Base-by-base conservation (phyloP, 2,888 invertebrate genomes). In the Machimus rusticus region DNA sequence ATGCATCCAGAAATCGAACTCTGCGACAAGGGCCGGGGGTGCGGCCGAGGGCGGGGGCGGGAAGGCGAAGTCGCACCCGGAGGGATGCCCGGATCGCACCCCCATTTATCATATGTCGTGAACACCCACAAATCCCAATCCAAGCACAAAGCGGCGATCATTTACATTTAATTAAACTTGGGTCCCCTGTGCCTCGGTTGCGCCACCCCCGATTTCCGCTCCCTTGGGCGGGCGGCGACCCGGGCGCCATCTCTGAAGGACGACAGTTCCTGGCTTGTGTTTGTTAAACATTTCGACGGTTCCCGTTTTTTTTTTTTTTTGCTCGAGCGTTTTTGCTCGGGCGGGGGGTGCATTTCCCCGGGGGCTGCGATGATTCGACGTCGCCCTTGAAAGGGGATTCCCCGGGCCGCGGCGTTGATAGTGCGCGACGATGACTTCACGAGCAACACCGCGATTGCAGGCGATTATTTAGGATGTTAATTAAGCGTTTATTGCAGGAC, bases 71-170 rank as follows among this genome's bases (percentile, higher is more conserved):
- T 74, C 39, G 16, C 46, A 46, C 12, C 46, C 23, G 39, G n/a
- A 74, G 85, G 57, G 74, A 28, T 74, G 28, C 74, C 19, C n/a
- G 74, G 74, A 85, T 85, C 85, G 46, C 74, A 46, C 81, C 87
- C 87, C 87, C 87, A 87, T 87, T 82, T 87, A 87, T 87, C 87
- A 87, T 87, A 74, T 34, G 87, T 43, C 39, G 74, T 77, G 88
- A 88, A 89, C 89, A 89, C 89, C 89, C 89, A 89, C 89, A 89
- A 89, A 89, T 89, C 89, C 88, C 88, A 88, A 88, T 88, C 81
- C 89, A 89, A 89, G 88, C 87, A 89, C 74, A 87, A 78, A 74
- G 74, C 76, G 76, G 55, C 57, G 86, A 88, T 88, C 88, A 88
- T 88, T 88, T 88, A 88, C 88, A 88, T 88, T 88, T 88, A 88